These are phyloP conservation scores for Tribolium freemani DNA, from an alignment of 2,888 invertebrate species.

Conservation along the genomic window DNA sequence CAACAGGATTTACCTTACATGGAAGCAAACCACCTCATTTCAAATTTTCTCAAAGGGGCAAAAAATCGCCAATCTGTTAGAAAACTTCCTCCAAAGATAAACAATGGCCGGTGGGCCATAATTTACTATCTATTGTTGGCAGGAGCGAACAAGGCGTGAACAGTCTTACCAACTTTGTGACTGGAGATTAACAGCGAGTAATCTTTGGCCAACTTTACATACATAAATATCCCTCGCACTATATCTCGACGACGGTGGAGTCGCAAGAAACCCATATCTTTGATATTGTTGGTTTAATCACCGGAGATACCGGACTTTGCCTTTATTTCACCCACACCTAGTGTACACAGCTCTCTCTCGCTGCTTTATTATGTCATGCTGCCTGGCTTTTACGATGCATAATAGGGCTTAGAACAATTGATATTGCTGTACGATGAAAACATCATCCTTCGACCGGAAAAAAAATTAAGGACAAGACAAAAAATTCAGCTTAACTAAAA, in stretches of 20 bases:
- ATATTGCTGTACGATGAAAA: conserved; percentile 44
- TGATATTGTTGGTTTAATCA: conserved; percentile 65
- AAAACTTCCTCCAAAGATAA: conserved; percentile 27
- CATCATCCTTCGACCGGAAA: conserved; percentile 17
- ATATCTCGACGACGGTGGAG: conserved; percentile 56
- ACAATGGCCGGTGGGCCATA: conserved; percentile 59
- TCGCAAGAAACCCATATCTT: conserved; percentile 65
- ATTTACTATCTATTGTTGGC: conserved; percentile 64
- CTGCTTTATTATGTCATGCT: conserved; percentile 52
- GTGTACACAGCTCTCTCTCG: conserved; percentile 36
- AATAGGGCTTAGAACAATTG: conserved; percentile 52
- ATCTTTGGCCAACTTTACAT: conserved; percentile 66
- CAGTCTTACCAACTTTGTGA: conserved; percentile 65
- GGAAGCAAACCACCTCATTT: conserved; percentile 1
- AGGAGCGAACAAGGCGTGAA: conserved; percentile 60
- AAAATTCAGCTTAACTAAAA: background rate
- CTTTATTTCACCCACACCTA: conserved; percentile 53
- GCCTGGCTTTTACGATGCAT: conserved; percentile 48
- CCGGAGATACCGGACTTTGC: conserved; percentile 59
- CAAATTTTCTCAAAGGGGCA: background rate
- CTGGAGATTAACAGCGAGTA: conserved; percentile 66
- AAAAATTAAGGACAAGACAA: background rate
- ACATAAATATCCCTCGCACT: conserved; percentile 64
- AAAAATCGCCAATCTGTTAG: no score
- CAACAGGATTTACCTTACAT: background rate